Evolutionary conservation across 2,888 invertebrate species (phyloP).

Genomic region (Himalopsyche kuldschensis): DNA sequence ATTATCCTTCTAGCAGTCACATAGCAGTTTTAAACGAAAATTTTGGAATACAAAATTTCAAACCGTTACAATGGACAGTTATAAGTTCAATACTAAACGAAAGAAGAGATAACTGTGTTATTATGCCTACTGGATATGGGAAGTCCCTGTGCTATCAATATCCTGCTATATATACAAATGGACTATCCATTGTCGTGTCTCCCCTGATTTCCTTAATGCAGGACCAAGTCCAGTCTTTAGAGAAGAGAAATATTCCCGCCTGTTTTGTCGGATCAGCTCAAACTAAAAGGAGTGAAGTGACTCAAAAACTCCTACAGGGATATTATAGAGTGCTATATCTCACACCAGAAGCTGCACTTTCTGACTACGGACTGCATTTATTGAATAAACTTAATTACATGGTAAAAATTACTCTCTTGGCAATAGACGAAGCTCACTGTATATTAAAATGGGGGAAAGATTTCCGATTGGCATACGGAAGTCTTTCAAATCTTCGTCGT

Average conservation of each 20-base stretch:
- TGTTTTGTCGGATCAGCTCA: slow-evolving; percentile 61
- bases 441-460: slow-evolving; percentile 72
- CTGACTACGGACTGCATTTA: slow-evolving; percentile 12
- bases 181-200: slow-evolving; percentile 65
- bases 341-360: slow-evolving; percentile 61
- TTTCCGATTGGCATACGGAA: slow-evolving; percentile 61
- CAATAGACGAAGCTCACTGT: slow-evolving; percentile 71
- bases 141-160: slow-evolving; percentile 72
- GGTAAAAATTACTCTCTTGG: slow-evolving; percentile 55
- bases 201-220: slow-evolving; percentile 74
- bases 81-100: slow-evolving; percentile 56
- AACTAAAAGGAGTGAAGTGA: slow-evolving; percentile 13
- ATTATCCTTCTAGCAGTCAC: neutral
- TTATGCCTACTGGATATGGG: slow-evolving; percentile 72
- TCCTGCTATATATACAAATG: slow-evolving; percentile 61
- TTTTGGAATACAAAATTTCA: slow-evolving; percentile 60
- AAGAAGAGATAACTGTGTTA: slow-evolving; percentile 63
- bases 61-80: slow-evolving; percentile 63
- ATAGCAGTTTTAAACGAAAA: slow-evolving; percentile 34
- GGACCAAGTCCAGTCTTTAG: slow-evolving; percentile 66
- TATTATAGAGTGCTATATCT: slow-evolving; percentile 45
- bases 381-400: neutral
- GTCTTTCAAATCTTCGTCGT: slow-evolving; percentile 54
- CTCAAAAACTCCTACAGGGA: slow-evolving; percentile 41
- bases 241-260: slow-evolving; percentile 53